Base-by-base conservation (phyloP, 2,888 invertebrate genomes). In the Nymphalis c-album region DNA sequence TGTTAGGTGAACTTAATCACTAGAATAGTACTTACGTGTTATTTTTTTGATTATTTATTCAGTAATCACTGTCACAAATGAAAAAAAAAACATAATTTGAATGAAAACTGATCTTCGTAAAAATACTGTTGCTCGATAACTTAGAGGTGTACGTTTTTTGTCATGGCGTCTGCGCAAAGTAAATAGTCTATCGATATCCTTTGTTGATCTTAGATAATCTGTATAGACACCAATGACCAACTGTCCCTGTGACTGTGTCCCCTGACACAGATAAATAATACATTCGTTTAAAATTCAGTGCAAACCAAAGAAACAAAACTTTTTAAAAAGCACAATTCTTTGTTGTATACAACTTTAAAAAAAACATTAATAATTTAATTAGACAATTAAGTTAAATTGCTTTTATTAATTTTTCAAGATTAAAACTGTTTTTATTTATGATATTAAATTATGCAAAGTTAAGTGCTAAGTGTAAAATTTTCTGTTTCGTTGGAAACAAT, bases 121-220 rank as follows among this genome's bases (percentile, higher is more conserved):
- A 47, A 26, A 71, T 63, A 71, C 67, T 64, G 64, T 61, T 60
- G 59, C 59, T 51, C 58, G 67, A 63, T 63, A 58, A 35, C 26
- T 69, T 60, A 6, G 26, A 31, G 26, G 26, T 31, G 26, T 31
- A 40, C 40, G 35, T 13, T 13, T 65, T 67, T 65, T 69, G n/a
- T 63, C 64, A 64, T 64, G 64, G 55, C 53, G 61, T 58, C 64
- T 50, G 68, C 60, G 40, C 65, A 67, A 69, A 57, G 66, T 64
- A 74, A 71, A 73, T 59, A 61, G 65, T 58, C 71, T 72, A 71
- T 74, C 73, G 67, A 73, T 72, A 71, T 67, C 69, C 58, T 58
- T 67, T 74, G 71, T 74, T 74, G 71, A 69, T 73, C 69, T 69
- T 20, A 73, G 74, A 74, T 74, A 67, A 71, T 48, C 47, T 50